phyloP scores from a whole-genome alignment of 2,113 vertebrate genomes.

The Anser cygnoides region DNA sequence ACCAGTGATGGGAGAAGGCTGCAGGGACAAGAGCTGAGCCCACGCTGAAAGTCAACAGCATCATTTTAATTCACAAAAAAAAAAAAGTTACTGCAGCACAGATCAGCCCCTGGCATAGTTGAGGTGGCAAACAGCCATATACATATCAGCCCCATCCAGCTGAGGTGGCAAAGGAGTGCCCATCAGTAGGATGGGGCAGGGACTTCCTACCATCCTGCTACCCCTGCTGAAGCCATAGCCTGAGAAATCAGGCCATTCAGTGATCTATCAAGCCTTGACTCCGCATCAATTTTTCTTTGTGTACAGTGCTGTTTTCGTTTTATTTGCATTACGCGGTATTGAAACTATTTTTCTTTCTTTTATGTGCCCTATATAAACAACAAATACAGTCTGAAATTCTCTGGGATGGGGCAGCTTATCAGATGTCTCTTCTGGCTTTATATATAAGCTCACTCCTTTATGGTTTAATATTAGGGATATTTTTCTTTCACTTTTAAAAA shows the following conservation, averaged over 20 bases:
- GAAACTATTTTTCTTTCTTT: background rate
- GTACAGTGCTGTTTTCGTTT: background rate
- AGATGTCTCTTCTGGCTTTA: background rate
- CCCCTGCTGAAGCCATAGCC: background rate
- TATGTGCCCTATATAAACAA: background rate
- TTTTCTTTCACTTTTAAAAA: background rate
- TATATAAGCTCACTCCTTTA: background rate
- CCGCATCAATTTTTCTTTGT: background rate
- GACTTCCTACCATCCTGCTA: background rate
- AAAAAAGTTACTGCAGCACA: background rate
- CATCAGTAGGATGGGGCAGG: background rate
- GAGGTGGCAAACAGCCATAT: no score
- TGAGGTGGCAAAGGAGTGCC: background rate
- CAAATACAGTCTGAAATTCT: background rate
- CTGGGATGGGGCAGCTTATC: background rate
- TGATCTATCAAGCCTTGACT: rapidly evolving
- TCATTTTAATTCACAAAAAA: background rate
- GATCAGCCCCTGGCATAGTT: background rate
- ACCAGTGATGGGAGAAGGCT: background rate
- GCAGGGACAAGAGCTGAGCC: background rate
- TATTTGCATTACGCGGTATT: background rate
- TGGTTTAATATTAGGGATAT: background rate
- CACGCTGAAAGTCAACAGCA: background rate
- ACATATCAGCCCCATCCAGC: background rate
- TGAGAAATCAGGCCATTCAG: background rate